These are phyloP conservation scores for Syngnathus floridae DNA, from an alignment of 2,113 vertebrate species.

Conservation along the genomic window DNA sequence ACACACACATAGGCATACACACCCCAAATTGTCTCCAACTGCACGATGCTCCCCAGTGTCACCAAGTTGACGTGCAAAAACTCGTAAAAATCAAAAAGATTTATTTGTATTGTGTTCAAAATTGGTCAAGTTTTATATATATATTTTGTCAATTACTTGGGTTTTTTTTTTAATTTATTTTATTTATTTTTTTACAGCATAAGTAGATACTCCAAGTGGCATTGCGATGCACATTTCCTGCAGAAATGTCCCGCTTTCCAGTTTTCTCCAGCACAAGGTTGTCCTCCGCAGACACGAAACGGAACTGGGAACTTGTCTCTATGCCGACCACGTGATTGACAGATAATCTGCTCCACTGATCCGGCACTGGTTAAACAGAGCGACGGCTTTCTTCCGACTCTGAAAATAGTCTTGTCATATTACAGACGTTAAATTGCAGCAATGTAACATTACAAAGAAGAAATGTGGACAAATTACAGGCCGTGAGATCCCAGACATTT, in stretches of 20 bases:
- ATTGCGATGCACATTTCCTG: neutral
- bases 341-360: neutral
- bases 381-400: neutral
- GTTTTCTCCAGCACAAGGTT: neutral
- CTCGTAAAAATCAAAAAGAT: too few relatives aligned
- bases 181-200: neutral
- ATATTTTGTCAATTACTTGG: too few relatives aligned
- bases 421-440: neutral
- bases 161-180: too few relatives aligned
- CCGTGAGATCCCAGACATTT: neutral
- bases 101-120: too few relatives aligned
- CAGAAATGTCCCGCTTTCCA: neutral
- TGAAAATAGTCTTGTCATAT: neutral
- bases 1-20: constrained; percentile 3
- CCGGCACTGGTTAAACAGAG: neutral
- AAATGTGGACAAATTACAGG: constrained; percentile 6
- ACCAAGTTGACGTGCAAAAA: constrained; percentile 22
- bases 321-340: constrained; percentile 15
- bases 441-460: constrained; percentile 13
- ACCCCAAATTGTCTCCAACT: constrained; percentile 20
- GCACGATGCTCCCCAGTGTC: constrained; percentile 44
- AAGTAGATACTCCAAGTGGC: neutral
- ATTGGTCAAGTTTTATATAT: too few relatives aligned
- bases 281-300: constrained; percentile 33
- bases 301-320: constrained; percentile 54